Evolutionary conservation across 2,888 invertebrate genomes (phyloP).

Genomic region (Amphipoea oculea): DNA sequence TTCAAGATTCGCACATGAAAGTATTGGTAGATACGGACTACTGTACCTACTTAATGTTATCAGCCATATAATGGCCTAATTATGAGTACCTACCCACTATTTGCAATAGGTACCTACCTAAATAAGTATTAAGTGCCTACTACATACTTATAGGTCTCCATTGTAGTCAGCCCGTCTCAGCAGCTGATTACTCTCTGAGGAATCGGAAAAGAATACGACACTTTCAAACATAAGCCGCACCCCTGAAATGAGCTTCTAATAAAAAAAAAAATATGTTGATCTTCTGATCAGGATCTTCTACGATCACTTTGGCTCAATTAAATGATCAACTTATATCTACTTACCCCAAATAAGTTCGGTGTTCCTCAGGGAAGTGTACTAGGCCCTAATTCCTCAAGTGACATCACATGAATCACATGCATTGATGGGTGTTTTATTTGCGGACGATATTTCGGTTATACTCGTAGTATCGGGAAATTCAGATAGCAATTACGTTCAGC

Average conservation of each 20-base stretch:
- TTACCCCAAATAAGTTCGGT: not conserved
- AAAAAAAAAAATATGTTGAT: not conserved
- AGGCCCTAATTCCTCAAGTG: not conserved
- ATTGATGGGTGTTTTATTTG: not conserved
- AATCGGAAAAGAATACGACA: not conserved
- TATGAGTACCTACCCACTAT: not conserved
- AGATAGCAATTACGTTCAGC: too few species aligned
- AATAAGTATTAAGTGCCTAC: not conserved
- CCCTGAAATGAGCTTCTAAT: not conserved
- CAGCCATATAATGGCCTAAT: not conserved
- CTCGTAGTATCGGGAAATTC: not conserved
- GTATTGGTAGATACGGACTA: not conserved
- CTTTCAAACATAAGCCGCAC: not conserved
- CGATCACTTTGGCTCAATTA: conserved; percentile 3
- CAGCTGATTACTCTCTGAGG: not conserved
- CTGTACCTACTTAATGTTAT: not conserved
- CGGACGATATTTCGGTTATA: not conserved
- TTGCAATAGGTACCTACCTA: not conserved
- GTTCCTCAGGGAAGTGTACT: not conserved
- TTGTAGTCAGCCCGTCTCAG: not conserved
- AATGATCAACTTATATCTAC: not conserved
- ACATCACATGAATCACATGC: not conserved
- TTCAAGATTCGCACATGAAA: conserved; percentile 12
- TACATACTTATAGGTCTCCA: not conserved
- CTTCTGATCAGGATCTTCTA: not conserved